A percentile compares a stretch with the other conserved stretches of the same genome.
Evolutionary conservation across 2,888 invertebrate genomes (phyloP).

Genomic region (Kuschelorhynchus macadamiae): DNA sequence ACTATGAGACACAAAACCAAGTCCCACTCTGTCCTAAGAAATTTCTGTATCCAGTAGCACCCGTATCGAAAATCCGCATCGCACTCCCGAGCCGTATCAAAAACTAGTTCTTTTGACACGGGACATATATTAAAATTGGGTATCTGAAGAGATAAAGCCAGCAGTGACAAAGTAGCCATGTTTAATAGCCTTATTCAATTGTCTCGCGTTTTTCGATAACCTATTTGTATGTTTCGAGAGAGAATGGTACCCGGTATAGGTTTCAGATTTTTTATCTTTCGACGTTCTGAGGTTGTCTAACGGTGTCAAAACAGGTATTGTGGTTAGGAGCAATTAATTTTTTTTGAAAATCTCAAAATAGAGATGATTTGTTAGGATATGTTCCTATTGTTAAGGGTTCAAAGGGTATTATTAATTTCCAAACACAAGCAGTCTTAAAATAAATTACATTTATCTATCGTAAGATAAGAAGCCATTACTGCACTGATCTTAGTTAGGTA

Average conservation of each 20-base stretch:
- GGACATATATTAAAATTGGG: slow-evolving; percentile 63
- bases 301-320: slow-evolving; percentile 42
- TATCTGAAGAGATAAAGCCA: slow-evolving; percentile 54
- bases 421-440: no score
- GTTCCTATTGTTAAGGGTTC: no score
- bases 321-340: slow-evolving; percentile 27
- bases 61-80: slow-evolving; percentile 59
- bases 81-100: slow-evolving; percentile 50
- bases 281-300: slow-evolving; percentile 16
- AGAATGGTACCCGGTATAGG: slow-evolving; percentile 23
- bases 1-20: no score
- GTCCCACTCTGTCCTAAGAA: slow-evolving; percentile 21
- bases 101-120: slow-evolving; percentile 61
- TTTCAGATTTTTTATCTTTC: slow-evolving; percentile 37
- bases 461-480: no score
- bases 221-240: slow-evolving; percentile 53
- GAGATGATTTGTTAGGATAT: not conserved
- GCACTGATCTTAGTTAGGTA: no score
- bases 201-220: slow-evolving; percentile 56
- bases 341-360: not conserved
- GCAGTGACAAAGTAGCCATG: slow-evolving; percentile 58
- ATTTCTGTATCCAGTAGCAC: slow-evolving; percentile 55
- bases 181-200: slow-evolving; percentile 61
- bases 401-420: no score
- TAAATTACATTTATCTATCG: no score